Evolutionary conservation across 2,797 vertebrate species (phyloP).

Genomic region (Gallirallus australis): DNA sequence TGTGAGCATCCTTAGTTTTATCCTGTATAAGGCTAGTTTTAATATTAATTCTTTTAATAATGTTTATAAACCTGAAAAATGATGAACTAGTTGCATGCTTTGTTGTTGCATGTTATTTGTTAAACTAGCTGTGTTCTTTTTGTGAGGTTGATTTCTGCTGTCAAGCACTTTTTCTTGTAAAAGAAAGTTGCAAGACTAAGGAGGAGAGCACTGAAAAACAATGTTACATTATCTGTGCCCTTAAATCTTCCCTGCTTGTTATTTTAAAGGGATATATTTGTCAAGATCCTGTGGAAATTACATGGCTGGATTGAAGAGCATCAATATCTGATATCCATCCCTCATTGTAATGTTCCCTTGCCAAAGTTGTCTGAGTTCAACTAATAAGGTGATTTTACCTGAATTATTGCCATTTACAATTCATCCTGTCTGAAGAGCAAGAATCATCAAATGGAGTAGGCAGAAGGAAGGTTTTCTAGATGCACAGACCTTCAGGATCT

Average conservation of each 20-base stretch:
- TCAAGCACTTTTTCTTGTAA: neutral
- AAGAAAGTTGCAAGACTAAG: neutral
- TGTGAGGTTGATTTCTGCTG: neutral
- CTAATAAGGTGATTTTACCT: neutral
- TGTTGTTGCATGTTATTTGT: too few relatives aligned
- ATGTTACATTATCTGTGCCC: too few relatives aligned
- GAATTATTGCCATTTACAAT: neutral
- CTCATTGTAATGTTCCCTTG: neutral
- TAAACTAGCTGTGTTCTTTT: neutral
- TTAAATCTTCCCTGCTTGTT: fast-evolving
- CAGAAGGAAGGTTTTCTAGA: neutral
- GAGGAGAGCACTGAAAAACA: neutral
- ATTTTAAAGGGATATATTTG: neutral
- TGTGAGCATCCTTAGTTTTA: too few relatives aligned
- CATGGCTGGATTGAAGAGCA: neutral
- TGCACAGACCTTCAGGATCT: neutral
- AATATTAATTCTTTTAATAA: too few relatives aligned
- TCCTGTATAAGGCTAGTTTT: too few relatives aligned
- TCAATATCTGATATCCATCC: neutral
- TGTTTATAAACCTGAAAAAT: too few relatives aligned
- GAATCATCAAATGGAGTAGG: neutral
- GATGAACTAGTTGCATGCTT: too few relatives aligned
- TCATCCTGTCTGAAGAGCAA: neutral
- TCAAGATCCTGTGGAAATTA: neutral
- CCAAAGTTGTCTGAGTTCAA: neutral